Evolutionary conservation across 23 tunicate genomes (phyloP).

Genomic region (Trididemnum clinides): DNA sequence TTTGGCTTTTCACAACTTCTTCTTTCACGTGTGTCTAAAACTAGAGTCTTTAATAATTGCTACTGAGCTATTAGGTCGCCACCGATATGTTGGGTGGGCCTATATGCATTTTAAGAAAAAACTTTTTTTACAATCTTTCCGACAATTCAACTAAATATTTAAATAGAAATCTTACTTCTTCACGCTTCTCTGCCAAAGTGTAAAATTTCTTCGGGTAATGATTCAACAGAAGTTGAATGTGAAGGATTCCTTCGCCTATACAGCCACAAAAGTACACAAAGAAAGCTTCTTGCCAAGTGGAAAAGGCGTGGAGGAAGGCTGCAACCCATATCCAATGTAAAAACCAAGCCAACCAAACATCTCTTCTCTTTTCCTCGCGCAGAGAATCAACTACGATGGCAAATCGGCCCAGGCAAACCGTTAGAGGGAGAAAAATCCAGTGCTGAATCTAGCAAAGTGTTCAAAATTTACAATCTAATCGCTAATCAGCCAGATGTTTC

Average conservation of each 20-base stretch:
- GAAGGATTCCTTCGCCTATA: constrained; percentile 80
- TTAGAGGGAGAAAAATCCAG: constrained; percentile 66
- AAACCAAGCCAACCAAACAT: constrained; percentile 84
- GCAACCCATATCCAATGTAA: constrained; percentile 58
- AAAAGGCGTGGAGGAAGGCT: constrained; percentile 21
- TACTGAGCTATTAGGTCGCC: too few relatives aligned
- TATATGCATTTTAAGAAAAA: too few relatives aligned
- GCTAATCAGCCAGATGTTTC: too few relatives aligned
- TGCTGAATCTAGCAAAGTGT: constrained; percentile 91
- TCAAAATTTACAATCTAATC: too few relatives aligned
- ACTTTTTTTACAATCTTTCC: too few relatives aligned
- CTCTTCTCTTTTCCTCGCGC: constrained; percentile 49
- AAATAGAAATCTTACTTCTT: constrained; percentile 76
- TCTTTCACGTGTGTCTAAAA: too few relatives aligned
- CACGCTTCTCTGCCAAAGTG: constrained; percentile 51
- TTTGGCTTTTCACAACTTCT: too few relatives aligned
- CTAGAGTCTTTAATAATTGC: too few relatives aligned
- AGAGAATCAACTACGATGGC: constrained; percentile 73
- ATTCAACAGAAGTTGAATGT: constrained; percentile 76
- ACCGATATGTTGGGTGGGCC: too few relatives aligned
- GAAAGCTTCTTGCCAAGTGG: background rate
- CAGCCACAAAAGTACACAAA: constrained; percentile 61
- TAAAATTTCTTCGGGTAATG: constrained; percentile 83
- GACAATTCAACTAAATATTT: too few relatives aligned
- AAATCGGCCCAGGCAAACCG: constrained; percentile 58